These are phyloP conservation scores for Paralichthys olivaceus DNA, from an alignment of 2,113 vertebrate genomes.

Conservation along the genomic window DNA sequence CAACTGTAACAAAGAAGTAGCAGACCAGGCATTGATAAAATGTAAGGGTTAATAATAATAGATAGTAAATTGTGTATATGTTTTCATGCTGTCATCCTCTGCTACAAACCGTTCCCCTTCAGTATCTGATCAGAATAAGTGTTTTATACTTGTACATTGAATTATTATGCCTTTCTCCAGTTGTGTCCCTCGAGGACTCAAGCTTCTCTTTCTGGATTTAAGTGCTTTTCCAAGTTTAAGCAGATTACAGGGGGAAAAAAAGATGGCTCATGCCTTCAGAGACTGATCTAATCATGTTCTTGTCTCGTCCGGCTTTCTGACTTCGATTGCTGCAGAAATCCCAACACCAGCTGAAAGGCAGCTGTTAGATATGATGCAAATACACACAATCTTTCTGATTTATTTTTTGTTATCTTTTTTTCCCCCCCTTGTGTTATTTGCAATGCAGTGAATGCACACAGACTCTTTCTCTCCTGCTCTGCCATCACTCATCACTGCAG, in stretches of 20 bases:
- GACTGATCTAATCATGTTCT: too few species aligned
- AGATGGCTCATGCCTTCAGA: too few species aligned
- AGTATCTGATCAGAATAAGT: neutral
- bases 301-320: too few species aligned
- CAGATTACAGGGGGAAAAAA: neutral
- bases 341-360: neutral
- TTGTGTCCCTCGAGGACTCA: neutral
- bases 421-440: constrained; percentile 7
- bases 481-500: constrained; percentile 48
- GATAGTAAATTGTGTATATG: too few species aligned
- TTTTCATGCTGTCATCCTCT: neutral
- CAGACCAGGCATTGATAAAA: too few species aligned
- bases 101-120: neutral
- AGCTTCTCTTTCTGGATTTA: neutral
- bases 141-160: neutral
- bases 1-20: too few species aligned
- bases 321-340: neutral
- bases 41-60: too few species aligned
- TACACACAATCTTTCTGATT: too few species aligned
- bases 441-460: constrained; percentile 21
- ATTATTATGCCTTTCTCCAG: neutral
- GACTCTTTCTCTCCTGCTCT: constrained; percentile 4
- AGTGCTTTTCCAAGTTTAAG: neutral
- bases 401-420: too few species aligned
- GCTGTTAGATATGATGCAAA: constrained; percentile 13